A percentile compares a stretch with the other conserved stretches of the same genome.
Conservation (phyloP, 2,113 vertebrate species). For the Tachuris rubrigastra region DNA sequence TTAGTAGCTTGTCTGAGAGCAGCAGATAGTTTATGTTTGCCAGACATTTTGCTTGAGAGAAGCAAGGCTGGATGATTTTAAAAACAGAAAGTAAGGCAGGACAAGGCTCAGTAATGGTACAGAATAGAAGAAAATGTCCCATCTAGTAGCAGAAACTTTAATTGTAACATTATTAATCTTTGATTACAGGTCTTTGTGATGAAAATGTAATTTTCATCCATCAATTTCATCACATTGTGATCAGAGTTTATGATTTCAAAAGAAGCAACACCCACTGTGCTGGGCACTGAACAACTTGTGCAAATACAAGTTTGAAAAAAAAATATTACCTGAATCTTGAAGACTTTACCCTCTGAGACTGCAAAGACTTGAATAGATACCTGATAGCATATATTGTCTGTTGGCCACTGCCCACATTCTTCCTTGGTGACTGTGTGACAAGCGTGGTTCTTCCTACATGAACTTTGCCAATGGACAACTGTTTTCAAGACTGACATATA, state of each 20-base stretch:
- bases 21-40: neutral
- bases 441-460: neutral
- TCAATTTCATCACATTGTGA: no score
- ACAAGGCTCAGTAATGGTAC: neutral
- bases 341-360: neutral
- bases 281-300: neutral
- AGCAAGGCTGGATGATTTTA: neutral
- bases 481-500: neutral
- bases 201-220: neutral
- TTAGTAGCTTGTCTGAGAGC: slow-evolving; percentile 19
- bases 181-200: neutral
- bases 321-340: neutral
- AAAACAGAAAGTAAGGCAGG: neutral
- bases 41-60: neutral
- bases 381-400: neutral
- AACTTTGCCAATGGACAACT: neutral
- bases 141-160: neutral
- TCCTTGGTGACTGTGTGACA: neutral
- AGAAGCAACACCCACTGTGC: neutral
- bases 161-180: neutral
- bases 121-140: neutral
- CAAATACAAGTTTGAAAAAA: neutral
- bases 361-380: neutral
- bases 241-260: neutral
- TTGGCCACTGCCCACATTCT: neutral